Base-by-base conservation (phyloP, 2,797 vertebrate species). In the Malurus leucopterus region DNA sequence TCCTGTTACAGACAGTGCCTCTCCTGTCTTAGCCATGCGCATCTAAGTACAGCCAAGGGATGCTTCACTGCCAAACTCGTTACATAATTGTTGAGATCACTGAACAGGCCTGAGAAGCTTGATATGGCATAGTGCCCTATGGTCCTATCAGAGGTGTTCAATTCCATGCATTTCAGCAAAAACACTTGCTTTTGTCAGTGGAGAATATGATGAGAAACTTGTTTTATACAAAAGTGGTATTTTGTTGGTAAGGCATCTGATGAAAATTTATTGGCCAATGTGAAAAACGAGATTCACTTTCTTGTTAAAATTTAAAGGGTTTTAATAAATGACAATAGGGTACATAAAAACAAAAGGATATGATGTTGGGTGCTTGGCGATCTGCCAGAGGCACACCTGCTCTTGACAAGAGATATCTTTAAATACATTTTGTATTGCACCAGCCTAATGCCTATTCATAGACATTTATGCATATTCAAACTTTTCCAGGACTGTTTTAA, bases 161-260 rank as follows among this genome's bases (percentile, higher is more conserved):
- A 6, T 54, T 75, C 57, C 41, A 49, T 36, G 22, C 36, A 47
- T 65, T 83, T 78, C 53, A 88, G 14, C 17, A 26, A 88, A 96
- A 93, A 64, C 5, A 9, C 30, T 76, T 68, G 23, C 34, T 41
- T 79, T 87, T 89, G 67, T 51, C 43, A 36, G 26, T 36, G 34
- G 8, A 44, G 16, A 61, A 62, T 9, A 50, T 22, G 4, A 67
- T 32, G 54, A 78, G 61, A 87, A 76, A 49, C 26, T 49, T 67
- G 7, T 87, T 80, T 84, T 62, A 41, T 65, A 50, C 29, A 67
- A 38, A n/a, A 17, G 11, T 36, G 13, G 6, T 29, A 50, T 43
- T 30, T 77, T 49, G n/a, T 46, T 69, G 23, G 29, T 59, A 69
- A 77, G 19, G 46, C 18, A 73, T 30, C 30, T 47, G 71, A 65